phyloP scores from a whole-genome alignment of 2,113 vertebrate species.

The Sander vitreus region DNA sequence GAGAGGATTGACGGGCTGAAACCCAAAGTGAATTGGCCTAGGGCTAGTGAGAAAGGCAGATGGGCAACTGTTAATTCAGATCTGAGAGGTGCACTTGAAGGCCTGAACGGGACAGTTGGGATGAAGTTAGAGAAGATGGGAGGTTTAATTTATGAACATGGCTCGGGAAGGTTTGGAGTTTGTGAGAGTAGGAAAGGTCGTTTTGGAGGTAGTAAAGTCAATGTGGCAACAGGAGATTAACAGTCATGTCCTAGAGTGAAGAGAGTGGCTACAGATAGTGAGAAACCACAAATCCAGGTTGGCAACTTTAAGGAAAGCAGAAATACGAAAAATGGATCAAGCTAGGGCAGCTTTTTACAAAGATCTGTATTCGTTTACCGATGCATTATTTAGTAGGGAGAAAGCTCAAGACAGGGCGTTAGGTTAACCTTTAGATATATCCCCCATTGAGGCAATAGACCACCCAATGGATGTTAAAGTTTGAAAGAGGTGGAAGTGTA shows the following conservation, averaged over 20 bases:
- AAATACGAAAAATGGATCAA: background rate
- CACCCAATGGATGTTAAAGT: background rate
- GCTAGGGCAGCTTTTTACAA: no score
- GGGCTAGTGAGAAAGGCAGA: conserved; percentile 7
- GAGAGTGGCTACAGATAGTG: background rate
- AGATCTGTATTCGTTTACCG: background rate
- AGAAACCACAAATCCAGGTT: background rate
- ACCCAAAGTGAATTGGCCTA: background rate
- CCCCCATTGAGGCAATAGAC: no score
- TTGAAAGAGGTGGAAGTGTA: no score
- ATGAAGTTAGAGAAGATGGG: background rate
- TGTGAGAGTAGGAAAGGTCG: background rate
- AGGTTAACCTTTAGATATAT: background rate
- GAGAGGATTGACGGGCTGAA: background rate
- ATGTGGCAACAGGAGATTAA: background rate
- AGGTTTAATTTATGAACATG: conserved; percentile 4
- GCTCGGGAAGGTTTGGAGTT: background rate
- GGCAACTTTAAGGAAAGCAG: background rate
- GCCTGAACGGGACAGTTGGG: background rate
- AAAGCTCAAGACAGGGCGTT: background rate
- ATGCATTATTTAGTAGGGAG: background rate
- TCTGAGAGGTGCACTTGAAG: background rate
- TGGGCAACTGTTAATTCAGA: conserved; percentile 1
- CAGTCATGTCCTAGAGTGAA: background rate
- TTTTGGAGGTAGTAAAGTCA: background rate